Evolutionary conservation across 35 echinoderm and acorn worm genomes (phyloP).

Genomic region (Patiria miniata): DNA sequence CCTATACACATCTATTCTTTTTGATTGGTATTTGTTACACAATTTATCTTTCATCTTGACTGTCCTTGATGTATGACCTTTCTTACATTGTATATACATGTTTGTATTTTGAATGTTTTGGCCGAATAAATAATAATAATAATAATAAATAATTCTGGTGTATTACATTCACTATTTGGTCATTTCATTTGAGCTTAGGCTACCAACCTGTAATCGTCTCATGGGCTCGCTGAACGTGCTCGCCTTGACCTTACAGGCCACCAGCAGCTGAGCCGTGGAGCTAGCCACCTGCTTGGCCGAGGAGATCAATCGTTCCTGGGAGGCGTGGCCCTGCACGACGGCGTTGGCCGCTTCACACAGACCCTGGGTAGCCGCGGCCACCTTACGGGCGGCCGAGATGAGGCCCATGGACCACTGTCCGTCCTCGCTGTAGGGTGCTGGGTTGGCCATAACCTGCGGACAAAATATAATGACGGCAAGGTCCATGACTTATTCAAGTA

Average conservation of each 20-base stretch:
- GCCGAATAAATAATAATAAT: too few relatives aligned
- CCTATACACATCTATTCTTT: too few relatives aligned
- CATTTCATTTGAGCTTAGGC: too few relatives aligned
- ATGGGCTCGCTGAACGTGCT: conserved; percentile 96
- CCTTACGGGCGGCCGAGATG: conserved; percentile 93
- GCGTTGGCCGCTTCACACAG: conserved; percentile 96
- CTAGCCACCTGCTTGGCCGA: conserved; percentile 94
- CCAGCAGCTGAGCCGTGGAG: conserved; percentile 92
- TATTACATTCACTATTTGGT: too few relatives aligned
- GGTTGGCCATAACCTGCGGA: conserved; percentile 66
- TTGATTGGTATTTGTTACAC: too few relatives aligned
- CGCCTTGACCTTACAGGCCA: conserved; percentile 97
- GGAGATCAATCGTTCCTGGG: conserved; percentile 87
- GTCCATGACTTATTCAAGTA: neutral
- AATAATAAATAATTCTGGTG: too few relatives aligned
- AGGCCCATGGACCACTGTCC: conserved; percentile 98
- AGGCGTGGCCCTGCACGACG: conserved; percentile 90
- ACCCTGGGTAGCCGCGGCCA: conserved; percentile 93
- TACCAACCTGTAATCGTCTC: conserved; percentile 89
- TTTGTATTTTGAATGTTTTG: too few relatives aligned
- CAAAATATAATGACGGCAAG: neutral
- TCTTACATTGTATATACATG: too few relatives aligned
- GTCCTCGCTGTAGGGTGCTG: conserved; percentile 89
- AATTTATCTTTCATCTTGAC: too few relatives aligned
- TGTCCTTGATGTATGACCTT: too few relatives aligned